Percentiles rank a stretch among this genome's conserved stretches.
Evolutionary conservation across 2,888 invertebrate species (phyloP).

Genomic region (Lasioglossum marginatum): DNA sequence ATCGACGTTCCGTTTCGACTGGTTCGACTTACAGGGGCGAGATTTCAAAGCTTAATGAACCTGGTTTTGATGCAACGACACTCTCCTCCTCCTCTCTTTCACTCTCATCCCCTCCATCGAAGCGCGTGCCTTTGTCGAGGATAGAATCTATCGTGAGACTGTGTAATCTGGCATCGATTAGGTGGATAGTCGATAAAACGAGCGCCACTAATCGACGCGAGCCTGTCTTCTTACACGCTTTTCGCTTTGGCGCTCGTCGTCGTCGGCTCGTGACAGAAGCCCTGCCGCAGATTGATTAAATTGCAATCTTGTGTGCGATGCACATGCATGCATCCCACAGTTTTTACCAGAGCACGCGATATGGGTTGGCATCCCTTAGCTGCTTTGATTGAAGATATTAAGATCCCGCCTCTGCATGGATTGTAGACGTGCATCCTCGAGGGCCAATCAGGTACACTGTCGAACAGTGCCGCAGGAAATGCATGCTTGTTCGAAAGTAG

Average conservation of each 20-base stretch:
- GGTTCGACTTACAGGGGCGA: slow-evolving; percentile 16
- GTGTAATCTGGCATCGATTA: slow-evolving; percentile 47
- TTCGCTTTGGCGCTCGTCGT: slow-evolving; percentile 18
- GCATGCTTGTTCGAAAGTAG: neutral
- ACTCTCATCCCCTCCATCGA: neutral
- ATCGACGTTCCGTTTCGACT: slow-evolving; percentile 30
- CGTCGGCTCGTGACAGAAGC: slow-evolving; percentile 27
- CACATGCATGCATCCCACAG: neutral
- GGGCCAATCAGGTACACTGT: neutral
- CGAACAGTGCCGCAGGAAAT: neutral
- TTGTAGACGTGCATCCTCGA: neutral
- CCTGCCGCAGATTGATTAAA: slow-evolving; percentile 57
- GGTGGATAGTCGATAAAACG: slow-evolving; percentile 42
- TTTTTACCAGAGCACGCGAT: neutral
- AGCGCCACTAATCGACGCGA: slow-evolving; percentile 31
- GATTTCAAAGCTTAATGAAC: slow-evolving; percentile 59
- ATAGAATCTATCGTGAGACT: slow-evolving; percentile 28
- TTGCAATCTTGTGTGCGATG: slow-evolving; percentile 52
- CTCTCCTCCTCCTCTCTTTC: neutral
- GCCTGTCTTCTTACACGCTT: slow-evolving; percentile 48
- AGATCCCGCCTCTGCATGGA: slow-evolving; percentile 16
- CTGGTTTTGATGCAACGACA: slow-evolving; percentile 26
- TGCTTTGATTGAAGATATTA: slow-evolving; percentile 37
- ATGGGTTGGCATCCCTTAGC: slow-evolving; percentile 10
- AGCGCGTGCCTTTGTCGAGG: slow-evolving; percentile 14